These are phyloP conservation scores for Aphelocoma coerulescens DNA, from an alignment of 2,113 vertebrate species.

Conservation along the genomic window DNA sequence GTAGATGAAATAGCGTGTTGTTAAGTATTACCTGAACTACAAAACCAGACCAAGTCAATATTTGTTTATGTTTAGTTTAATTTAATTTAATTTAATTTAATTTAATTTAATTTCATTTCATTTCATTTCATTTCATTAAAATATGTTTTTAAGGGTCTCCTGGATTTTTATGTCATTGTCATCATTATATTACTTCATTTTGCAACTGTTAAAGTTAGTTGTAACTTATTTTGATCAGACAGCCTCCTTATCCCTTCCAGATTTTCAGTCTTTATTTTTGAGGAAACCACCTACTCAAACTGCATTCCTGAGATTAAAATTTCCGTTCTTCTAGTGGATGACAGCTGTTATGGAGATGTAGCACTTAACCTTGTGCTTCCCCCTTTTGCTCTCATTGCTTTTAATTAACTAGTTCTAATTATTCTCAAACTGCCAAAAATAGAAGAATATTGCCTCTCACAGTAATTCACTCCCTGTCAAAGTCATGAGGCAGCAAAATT, in stretches of 20 bases:
- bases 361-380: not conserved
- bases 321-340: not conserved
- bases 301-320: not conserved
- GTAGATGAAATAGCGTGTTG: not conserved
- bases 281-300: accelerated
- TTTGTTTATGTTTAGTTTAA: not conserved
- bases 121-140: not conserved
- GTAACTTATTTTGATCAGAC: not conserved
- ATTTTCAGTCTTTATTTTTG: not conserved
- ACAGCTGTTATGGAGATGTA: not conserved
- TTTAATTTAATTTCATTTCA: not conserved
- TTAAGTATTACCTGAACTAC: not conserved
- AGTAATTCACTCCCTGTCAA: not conserved
- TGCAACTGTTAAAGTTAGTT: not conserved
- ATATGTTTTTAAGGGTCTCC: not conserved
- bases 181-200: not conserved
- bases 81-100: accelerated
- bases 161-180: not conserved
- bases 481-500: not conserved
- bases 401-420: not conserved
- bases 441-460: not conserved
- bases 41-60: not conserved
- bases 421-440: not conserved
- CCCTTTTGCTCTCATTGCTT: not conserved
- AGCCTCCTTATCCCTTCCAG: not conserved